Base-by-base conservation (phyloP, 2,113 vertebrate species). In the Scartelaos histophorus region DNA sequence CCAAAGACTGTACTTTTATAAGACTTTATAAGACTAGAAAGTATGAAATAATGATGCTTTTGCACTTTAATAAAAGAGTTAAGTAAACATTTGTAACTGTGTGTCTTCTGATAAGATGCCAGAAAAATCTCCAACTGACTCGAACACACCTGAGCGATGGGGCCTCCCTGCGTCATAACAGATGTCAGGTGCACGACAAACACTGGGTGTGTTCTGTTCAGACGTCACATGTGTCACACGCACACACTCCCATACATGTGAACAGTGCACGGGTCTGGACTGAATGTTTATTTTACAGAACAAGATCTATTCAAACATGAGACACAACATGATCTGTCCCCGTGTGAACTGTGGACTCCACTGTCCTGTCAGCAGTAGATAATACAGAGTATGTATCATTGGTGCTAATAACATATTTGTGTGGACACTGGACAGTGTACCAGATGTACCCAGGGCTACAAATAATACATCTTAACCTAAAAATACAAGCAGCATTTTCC, bases 1-100 rank as follows among this genome's bases (percentile, higher is more conserved):
- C 34, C 61, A 64, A 64, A 38, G 61, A 19, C 9, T 35, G 25
- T 35, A 62, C 25, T 62, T 64, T 38, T 64, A 21, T 21, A 25
- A 25, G 34, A 17, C 12, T 25, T 2, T 58, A 13, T 21, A 24
- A n/a, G n/a, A n/a, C n/a, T 24, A 24, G 10, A 38, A 24, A 25
- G 3, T 25, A 1, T 16, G 5, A 53, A 66, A n/a, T 22, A 38
- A 19, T 66, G 61, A 13, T 45, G 51, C 35, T 68, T 62, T 65
- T 58, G 67, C 46, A 70, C 53, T 76, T 69, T 17, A 61, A 66
- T 74, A 56, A 69, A 79, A 58, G 9, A 51, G 7, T 45, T 11
- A 13, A 47, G 16, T 16, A 16, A 47, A 43, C 9, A 11, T 43
- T 10, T 43, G 15, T 49, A 5, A 16, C 47, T 51, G 16, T 17